Percentiles rank a stretch among this genome's conserved stretches.
Conservation (phyloP, 2,113 vertebrate species). For the Erythrolamprus reginae region DNA sequence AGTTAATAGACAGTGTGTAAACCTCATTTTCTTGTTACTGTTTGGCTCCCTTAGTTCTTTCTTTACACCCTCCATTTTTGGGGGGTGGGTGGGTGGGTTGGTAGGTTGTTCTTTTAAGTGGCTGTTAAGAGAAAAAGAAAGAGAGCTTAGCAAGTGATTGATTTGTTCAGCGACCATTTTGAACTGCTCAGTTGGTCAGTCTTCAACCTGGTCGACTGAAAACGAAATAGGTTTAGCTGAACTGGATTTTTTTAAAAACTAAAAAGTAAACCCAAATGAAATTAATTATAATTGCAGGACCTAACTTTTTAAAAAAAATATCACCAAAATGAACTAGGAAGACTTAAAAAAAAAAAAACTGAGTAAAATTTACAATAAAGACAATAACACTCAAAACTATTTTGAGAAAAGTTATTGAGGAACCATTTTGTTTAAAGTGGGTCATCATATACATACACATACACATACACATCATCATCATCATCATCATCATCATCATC, state of each 20-base stretch:
- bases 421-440: background rate
- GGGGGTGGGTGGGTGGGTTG: no score
- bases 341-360: background rate
- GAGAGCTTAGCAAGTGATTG: background rate
- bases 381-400: background rate
- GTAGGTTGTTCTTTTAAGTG: background rate
- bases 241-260: background rate
- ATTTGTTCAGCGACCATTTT: background rate
- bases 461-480: no score
- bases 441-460: no score
- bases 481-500: no score
- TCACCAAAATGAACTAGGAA: background rate
- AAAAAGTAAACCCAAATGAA: background rate
- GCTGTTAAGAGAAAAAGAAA: background rate
- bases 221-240: background rate
- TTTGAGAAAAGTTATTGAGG: background rate
- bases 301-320: background rate
- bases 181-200: background rate
- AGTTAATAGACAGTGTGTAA: background rate
- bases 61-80: background rate
- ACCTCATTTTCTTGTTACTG: background rate
- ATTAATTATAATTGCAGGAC: background rate
- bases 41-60: background rate
- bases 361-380: background rate
- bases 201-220: background rate